A percentile compares a stretch with the other conserved stretches of the same genome.
phyloP scores from a whole-genome alignment of 1,140 invertebrate species.

The Rhynchophorus ferrugineus region DNA sequence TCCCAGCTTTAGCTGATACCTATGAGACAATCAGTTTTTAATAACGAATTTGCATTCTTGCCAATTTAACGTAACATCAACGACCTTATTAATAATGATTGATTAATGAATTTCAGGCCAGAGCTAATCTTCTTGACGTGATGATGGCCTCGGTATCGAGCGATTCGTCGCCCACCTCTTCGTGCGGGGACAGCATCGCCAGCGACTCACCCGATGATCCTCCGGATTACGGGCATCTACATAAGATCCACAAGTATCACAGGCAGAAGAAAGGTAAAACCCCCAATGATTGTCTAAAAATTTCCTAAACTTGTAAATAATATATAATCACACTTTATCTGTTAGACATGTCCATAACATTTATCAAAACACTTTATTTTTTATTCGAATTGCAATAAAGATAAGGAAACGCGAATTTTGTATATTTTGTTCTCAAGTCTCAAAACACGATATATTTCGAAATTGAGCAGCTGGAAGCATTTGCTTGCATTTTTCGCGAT shows the following conservation, averaged over 20 bases:
- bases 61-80: background rate
- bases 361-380: no score
- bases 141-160: slow-evolving; percentile 68
- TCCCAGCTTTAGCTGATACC: no score
- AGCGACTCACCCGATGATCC: slow-evolving; percentile 54
- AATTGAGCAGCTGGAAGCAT: no score
- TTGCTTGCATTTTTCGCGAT: no score
- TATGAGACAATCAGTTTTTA: no score
- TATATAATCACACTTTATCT: no score
- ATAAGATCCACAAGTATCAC: slow-evolving; percentile 60
- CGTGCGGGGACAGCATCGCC: slow-evolving; percentile 54
- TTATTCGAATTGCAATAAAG: no score
- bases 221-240: slow-evolving; percentile 60
- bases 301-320: slow-evolving; percentile 13
- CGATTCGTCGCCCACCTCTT: slow-evolving; percentile 57
- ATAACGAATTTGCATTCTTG: background rate
- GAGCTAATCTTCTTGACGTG: slow-evolving; percentile 65
- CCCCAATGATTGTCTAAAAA: background rate
- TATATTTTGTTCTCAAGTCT: no score
- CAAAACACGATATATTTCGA: no score
- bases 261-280: slow-evolving; percentile 65
- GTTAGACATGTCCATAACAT: no score
- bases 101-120: slow-evolving; percentile 46
- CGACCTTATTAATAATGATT: slow-evolving; percentile 7
- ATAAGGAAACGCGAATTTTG: no score